Evolutionary conservation across 2,888 invertebrate genomes (phyloP).

Genomic region (Sinhomidia bicolor): DNA sequence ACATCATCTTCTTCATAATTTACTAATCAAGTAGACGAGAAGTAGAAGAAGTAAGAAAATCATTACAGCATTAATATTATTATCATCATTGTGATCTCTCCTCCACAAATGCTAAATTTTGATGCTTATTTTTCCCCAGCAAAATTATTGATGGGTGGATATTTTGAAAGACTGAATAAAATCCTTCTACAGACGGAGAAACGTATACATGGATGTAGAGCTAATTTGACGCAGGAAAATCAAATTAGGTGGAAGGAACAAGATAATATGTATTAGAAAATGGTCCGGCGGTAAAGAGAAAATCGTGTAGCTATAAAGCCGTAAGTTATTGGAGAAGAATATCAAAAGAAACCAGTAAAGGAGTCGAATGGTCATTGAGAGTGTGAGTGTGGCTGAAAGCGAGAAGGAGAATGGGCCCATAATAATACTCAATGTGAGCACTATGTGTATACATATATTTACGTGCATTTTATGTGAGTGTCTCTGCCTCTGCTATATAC

Average conservation of each 20-base stretch:
- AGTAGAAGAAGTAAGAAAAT: neutral
- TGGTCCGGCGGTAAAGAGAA: neutral
- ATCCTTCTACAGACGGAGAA: neutral
- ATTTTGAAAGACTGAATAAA: slow-evolving; percentile 12
- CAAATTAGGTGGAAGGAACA: slow-evolving; percentile 65
- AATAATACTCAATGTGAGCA: neutral
- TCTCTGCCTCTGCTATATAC: neutral
- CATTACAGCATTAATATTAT: neutral
- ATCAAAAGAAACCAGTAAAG: neutral
- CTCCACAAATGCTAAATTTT: neutral
- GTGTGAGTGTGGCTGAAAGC: neutral
- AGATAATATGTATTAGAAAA: slow-evolving; percentile 54
- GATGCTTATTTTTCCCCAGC: neutral
- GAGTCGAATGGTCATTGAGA: neutral
- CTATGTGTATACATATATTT: neutral
- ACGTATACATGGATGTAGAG: too few relatives aligned
- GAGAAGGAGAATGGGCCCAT: too few relatives aligned
- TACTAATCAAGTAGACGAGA: slow-evolving; percentile 21
- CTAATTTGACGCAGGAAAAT: slow-evolving; percentile 15
- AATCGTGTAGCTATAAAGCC: neutral
- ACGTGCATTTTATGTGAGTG: neutral
- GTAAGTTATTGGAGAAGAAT: neutral
- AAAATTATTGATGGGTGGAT: slow-evolving; percentile 38
- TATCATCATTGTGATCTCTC: neutral
- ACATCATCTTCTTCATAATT: neutral